Base-by-base conservation (phyloP, 1,140 invertebrate species). In the Schlechtendalia chinensis region DNA sequence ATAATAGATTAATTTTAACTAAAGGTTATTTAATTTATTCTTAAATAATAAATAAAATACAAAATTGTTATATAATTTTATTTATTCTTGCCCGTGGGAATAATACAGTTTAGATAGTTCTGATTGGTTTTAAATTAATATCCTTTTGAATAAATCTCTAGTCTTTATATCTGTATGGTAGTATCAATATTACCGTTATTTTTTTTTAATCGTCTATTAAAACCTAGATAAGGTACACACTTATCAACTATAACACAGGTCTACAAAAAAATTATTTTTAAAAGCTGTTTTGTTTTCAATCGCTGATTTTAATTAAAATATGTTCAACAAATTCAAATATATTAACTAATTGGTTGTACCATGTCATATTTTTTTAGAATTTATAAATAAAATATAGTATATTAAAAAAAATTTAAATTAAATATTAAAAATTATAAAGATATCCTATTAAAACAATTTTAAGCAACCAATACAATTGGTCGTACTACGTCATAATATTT, bases 221-320 rank as follows among this genome's bases (percentile, higher is more conserved):
- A n/a, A n/a, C n/a, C n/a, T n/a, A n/a, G n/a, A n/a, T n/a, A n/a
- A n/a, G n/a, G n/a, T n/a, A n/a, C n/a, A n/a, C n/a, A n/a, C n/a
- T n/a, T n/a, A n/a, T n/a, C n/a, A n/a, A n/a, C n/a, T n/a, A 45
- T 45, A 45, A 54, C 22, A 58, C 22, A 58, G 56, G 56, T 58
- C n/a, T 58, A 58, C 56, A 58, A 58, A 58, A 58, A 58, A 58
- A 58, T 19, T 58, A 58, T 58, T 58, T 58, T 58, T 12, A 58
- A 58, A 58, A 58, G 56, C 56, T 58, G n/a, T 58, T 16, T n/a
- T 24, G 10, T 58, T 58, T 58, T n/a, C 12, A 58, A 58, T 58
- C n/a, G 24, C 56, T 58, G 56, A 22, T 58, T 58, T 58, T 58
- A 58, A 22, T 58, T 58, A 22, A 58, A 58, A 58, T 58, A 58